phyloP scores from a whole-genome alignment of 2,113 vertebrate genomes.

The Grammomys surdaster region DNA sequence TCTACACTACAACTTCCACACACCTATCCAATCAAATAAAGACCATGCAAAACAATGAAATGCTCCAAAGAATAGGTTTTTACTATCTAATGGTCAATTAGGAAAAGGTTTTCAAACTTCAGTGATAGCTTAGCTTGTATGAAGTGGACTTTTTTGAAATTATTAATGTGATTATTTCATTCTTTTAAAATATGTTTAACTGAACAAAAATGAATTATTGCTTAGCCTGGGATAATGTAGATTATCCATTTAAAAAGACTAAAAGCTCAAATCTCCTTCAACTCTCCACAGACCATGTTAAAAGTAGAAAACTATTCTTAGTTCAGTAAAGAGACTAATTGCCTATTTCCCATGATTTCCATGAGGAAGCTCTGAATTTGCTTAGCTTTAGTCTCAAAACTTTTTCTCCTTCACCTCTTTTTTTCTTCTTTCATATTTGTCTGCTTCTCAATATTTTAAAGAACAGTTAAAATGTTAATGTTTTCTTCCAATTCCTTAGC shows the following conservation, averaged over 20 bases:
- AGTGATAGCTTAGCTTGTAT: neutral
- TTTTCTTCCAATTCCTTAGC: neutral
- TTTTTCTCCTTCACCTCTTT: neutral
- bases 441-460: neutral
- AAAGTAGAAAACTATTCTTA: neutral
- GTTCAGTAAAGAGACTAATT: neutral
- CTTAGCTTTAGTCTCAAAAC: neutral
- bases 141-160: neutral
- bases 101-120: neutral
- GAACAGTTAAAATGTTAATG: neutral
- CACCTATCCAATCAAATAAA: constrained; percentile 57
- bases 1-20: neutral
- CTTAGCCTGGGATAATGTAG: neutral
- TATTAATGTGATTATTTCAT: neutral
- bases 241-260: neutral
- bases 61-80: constrained; percentile 57
- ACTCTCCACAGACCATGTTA: neutral
- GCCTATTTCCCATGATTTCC: neutral
- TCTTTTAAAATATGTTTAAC: neutral
- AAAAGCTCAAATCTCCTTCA: neutral
- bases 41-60: neutral
- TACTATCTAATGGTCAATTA: constrained; percentile 77
- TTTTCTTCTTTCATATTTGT: neutral
- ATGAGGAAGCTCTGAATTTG: neutral
- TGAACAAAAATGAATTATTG: neutral